Percentiles rank a stretch among this genome's conserved stretches.
These are phyloP conservation scores for Helicoverpa zea DNA, from an alignment of 1,140 invertebrate species.

Conservation along the genomic window DNA sequence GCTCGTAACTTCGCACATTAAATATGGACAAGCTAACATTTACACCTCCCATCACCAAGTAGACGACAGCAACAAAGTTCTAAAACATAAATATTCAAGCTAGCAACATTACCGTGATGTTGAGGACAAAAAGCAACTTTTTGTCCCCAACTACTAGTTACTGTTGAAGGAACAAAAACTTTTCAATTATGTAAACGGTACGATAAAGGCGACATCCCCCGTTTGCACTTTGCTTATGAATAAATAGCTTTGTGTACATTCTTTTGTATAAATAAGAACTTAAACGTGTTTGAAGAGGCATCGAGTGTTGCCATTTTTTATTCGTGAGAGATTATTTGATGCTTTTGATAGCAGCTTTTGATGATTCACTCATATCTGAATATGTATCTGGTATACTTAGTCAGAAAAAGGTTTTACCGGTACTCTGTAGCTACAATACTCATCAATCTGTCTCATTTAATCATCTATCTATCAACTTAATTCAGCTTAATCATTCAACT, in stretches of 20 bases:
- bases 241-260: constrained; percentile 32
- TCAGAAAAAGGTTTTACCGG: too few species aligned
- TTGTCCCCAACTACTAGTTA: constrained; percentile 23
- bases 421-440: too few species aligned
- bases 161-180: constrained; percentile 39
- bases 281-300: too few species aligned
- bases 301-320: too few species aligned
- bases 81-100: constrained; percentile 28
- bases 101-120: constrained; percentile 34
- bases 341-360: too few species aligned
- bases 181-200: constrained; percentile 54
- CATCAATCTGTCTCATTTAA: too few species aligned
- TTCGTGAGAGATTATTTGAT: too few species aligned
- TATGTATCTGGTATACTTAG: too few species aligned
- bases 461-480: too few species aligned
- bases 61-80: neutral
- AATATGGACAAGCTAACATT: constrained; percentile 8
- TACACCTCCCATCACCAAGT: neutral
- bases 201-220: constrained; percentile 43
- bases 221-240: constrained; percentile 54
- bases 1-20: neutral
- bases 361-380: too few species aligned
- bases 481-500: too few species aligned
- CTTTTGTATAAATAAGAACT: neutral
- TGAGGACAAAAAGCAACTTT: neutral